phyloP scores from a whole-genome alignment of 1,140 invertebrate genomes.

The Leptopilina clavipes region DNA sequence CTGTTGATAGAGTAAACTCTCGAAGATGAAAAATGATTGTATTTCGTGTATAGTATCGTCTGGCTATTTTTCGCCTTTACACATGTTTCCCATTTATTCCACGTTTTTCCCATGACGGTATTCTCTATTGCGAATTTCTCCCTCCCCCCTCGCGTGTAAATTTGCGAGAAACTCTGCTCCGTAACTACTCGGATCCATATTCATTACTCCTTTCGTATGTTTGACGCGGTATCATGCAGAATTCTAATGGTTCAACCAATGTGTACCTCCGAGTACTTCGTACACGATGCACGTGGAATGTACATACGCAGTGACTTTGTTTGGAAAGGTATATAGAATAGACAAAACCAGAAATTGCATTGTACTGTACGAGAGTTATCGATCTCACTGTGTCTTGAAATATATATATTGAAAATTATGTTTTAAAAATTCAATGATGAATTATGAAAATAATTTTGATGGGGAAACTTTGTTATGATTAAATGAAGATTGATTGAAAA shows the following conservation, averaged over 20 bases:
- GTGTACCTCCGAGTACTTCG: conserved; percentile 23
- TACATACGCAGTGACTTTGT: conserved; percentile 34
- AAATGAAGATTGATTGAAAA: too few species aligned
- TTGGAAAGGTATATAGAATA: conserved; percentile 18
- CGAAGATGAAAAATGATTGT: conserved; percentile 19
- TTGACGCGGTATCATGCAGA: conserved; percentile 31
- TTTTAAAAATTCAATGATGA: neutral
- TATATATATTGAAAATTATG: neutral
- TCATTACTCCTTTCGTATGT: conserved; percentile 29
- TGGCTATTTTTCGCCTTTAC: neutral
- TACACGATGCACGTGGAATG: conserved; percentile 27
- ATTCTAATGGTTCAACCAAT: conserved; percentile 31
- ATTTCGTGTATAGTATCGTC: neutral
- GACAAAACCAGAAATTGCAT: conserved; percentile 22
- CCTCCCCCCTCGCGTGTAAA: conserved; percentile 12
- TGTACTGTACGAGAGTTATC: conserved; percentile 24
- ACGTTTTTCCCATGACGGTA: conserved; percentile 27
- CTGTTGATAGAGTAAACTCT: conserved; percentile 14
- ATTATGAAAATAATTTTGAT: too few species aligned
- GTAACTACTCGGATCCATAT: conserved; percentile 27
- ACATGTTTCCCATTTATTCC: conserved; percentile 16
- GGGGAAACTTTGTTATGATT: too few species aligned
- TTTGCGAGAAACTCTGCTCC: conserved; percentile 19
- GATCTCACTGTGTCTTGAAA: conserved; percentile 27
- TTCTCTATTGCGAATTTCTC: conserved; percentile 9